These are phyloP conservation scores for Hydropsyche betteni DNA, from an alignment of 2,888 invertebrate genomes.

Conservation along the genomic window DNA sequence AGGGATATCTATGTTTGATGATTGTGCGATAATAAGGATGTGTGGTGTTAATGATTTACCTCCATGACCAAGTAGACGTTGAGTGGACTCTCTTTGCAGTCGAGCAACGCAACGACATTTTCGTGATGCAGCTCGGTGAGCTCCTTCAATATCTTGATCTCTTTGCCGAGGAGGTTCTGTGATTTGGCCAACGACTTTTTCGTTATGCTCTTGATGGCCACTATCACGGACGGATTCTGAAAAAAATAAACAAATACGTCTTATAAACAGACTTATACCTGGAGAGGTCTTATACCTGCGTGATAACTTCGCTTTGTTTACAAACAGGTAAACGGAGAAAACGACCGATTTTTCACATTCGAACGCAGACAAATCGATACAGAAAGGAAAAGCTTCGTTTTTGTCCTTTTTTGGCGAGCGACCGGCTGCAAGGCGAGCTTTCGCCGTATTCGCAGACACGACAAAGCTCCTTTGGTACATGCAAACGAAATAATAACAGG, in stretches of 20 bases:
- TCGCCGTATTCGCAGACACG: too few species aligned
- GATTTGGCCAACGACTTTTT: constrained; percentile 98
- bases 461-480: too few species aligned
- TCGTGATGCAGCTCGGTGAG: constrained; percentile 97
- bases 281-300: neutral
- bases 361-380: too few species aligned
- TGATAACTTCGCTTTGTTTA: neutral
- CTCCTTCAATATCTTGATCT: constrained; percentile 98
- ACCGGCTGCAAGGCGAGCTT: too few species aligned
- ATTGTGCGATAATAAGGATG: too few species aligned
- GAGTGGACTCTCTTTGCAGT: constrained; percentile 95
- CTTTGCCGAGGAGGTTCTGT: constrained; percentile 96
- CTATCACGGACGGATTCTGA: constrained; percentile 85
- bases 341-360: too few species aligned
- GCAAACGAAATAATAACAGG: too few species aligned
- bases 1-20: too few species aligned
- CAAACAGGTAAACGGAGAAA: too few species aligned
- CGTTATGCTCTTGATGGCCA: constrained; percentile 97
- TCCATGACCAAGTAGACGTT: constrained; percentile 99
- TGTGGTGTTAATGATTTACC: constrained; percentile 67
- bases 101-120: constrained; percentile 96
- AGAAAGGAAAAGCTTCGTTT: too few species aligned
- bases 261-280: neutral
- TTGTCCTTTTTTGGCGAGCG: too few species aligned
- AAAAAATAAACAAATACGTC: constrained; percentile 55